Conservation (phyloP, 2,113 vertebrate species). For the Macrotis lagotis region DNA sequence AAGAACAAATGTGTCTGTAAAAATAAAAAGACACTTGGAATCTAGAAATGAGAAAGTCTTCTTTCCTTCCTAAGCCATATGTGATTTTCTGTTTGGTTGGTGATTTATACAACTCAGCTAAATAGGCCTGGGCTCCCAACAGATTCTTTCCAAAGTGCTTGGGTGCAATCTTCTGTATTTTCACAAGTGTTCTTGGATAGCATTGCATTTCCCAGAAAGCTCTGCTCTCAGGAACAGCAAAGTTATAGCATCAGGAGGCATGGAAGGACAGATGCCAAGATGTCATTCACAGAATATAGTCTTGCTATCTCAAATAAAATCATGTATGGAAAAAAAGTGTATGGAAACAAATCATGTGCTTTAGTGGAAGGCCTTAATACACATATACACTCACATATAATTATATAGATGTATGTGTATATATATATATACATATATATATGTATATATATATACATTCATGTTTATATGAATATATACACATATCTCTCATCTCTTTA, state of each 20-base stretch:
- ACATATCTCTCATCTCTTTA: no score
- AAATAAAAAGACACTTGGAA: not conserved
- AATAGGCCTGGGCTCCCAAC: not conserved
- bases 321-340: not conserved
- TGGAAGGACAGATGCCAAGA: not conserved
- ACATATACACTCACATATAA: not conserved
- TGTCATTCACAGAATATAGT: not conserved
- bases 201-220: slow-evolving; percentile 2
- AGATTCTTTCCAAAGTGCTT: not conserved
- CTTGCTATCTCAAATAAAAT: not conserved
- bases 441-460: not conserved
- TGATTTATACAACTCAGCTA: not conserved
- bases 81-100: not conserved
- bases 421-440: not conserved
- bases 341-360: not conserved
- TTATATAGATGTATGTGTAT: not conserved
- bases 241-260: not conserved
- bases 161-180: slow-evolving; percentile 14
- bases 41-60: not conserved
- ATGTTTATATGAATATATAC: not conserved
- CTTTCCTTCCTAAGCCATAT: slow-evolving; percentile 29
- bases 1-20: not conserved
- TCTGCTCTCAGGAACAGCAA: slow-evolving; percentile 17
- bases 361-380: not conserved
- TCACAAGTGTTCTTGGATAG: not conserved